Evolutionary conservation across 2,113 vertebrate species (phyloP).

Genomic region (Antechinus flavipes): DNA sequence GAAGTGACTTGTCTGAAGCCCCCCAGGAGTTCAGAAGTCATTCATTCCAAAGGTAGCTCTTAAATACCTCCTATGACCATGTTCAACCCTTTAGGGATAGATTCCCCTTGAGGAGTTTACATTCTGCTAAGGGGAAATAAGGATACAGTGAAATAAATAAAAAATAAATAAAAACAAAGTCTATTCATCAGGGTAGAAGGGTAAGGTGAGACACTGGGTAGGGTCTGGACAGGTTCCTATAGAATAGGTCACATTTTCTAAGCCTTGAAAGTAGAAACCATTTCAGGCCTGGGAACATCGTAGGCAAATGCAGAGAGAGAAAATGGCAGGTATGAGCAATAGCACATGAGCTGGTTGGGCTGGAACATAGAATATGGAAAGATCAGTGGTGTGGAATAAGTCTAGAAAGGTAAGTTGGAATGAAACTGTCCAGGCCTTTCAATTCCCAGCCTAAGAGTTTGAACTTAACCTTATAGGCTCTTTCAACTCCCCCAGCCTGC

Average conservation of each 20-base stretch:
- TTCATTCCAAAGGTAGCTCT: neutral
- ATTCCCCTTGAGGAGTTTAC: neutral
- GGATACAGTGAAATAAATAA: neutral
- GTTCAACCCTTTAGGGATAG: neutral
- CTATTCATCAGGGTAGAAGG: neutral
- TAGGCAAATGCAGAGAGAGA: neutral
- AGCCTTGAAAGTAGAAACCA: neutral
- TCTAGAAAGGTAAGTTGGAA: neutral
- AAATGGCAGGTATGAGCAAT: neutral
- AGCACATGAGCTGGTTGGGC: neutral
- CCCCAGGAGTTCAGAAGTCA: neutral
- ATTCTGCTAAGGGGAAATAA: neutral
- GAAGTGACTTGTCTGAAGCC: neutral
- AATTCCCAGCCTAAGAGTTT: neutral
- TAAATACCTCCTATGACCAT: neutral
- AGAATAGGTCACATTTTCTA: neutral
- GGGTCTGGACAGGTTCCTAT: neutral
- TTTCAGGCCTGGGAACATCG: neutral
- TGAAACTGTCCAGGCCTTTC: neutral
- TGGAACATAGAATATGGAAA: neutral
- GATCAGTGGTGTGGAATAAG: neutral
- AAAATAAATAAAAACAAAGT: neutral
- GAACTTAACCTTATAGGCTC: neutral
- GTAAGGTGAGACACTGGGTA: neutral
- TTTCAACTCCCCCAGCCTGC: neutral